Evolutionary conservation across 2,888 invertebrate genomes (phyloP).

Genomic region (Arrhopalites spinosus): DNA sequence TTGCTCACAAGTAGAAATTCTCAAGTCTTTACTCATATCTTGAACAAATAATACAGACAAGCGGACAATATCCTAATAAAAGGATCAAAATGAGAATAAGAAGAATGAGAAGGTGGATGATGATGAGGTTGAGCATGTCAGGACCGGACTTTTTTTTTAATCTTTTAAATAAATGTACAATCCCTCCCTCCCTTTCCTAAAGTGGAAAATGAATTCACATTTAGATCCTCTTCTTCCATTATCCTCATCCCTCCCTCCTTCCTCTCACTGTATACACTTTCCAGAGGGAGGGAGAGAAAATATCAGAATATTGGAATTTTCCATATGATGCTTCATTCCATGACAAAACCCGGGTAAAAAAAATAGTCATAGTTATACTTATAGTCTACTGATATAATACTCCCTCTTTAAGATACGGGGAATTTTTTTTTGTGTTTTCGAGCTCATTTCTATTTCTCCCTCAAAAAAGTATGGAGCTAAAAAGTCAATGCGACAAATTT

Average conservation of each 20-base stretch:
- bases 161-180: conserved; percentile 19
- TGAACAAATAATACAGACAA: too few species aligned
- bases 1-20: too few species aligned
- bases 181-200: too few species aligned
- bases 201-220: background rate
- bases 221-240: background rate
- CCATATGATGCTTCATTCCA: too few species aligned
- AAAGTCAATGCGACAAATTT: background rate
- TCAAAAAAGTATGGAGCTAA: background rate
- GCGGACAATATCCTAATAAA: too few species aligned
- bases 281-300: background rate
- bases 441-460: too few species aligned
- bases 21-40: too few species aligned
- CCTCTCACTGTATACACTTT: background rate
- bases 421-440: too few species aligned
- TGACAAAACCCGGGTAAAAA: too few species aligned
- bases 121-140: conserved; percentile 9
- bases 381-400: too few species aligned
- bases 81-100: background rate
- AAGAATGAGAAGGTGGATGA: background rate
- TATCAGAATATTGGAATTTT: background rate
- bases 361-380: too few species aligned
- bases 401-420: too few species aligned
- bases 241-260: background rate
- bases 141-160: conserved; percentile 18